phyloP scores from a whole-genome alignment of 2,797 vertebrate genomes.

The Acanthurus lineatus region DNA sequence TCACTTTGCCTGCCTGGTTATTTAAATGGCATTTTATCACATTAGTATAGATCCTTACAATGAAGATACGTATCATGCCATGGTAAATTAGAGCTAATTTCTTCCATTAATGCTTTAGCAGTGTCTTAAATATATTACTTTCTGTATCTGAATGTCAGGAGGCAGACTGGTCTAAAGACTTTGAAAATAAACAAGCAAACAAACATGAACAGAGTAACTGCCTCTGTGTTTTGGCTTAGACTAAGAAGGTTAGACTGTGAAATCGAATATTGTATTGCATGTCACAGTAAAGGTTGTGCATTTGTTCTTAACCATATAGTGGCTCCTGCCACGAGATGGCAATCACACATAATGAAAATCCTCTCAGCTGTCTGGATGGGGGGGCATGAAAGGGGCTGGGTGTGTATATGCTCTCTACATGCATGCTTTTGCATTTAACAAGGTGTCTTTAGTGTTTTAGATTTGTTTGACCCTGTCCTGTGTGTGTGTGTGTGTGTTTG shows the following conservation, averaged over 20 bases:
- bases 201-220: too few species aligned
- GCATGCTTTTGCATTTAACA: conserved; percentile 40
- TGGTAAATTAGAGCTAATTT: not conserved
- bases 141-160: not conserved
- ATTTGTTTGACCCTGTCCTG: conserved; percentile 11
- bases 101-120: not conserved
- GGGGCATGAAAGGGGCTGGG: not conserved
- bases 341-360: conserved; percentile 74
- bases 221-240: not conserved
- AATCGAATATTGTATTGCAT: conserved; percentile 7
- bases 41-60: not conserved
- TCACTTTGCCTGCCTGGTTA: not conserved
- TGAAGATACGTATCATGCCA: not conserved
- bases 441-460: conserved; percentile 36
- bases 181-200: not conserved
- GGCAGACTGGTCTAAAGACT: not conserved
- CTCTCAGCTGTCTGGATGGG: conserved; percentile 1
- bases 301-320: conserved; percentile 41
- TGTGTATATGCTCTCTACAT: conserved; percentile 29
- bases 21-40: not conserved
- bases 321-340: conserved; percentile 78
- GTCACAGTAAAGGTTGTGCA: conserved; percentile 24
- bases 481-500: not conserved
- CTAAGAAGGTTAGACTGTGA: not conserved
- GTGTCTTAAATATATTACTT: not conserved